Conservation (phyloP, 1,140 invertebrate species). For the Acromyrmex echinatior region DNA sequence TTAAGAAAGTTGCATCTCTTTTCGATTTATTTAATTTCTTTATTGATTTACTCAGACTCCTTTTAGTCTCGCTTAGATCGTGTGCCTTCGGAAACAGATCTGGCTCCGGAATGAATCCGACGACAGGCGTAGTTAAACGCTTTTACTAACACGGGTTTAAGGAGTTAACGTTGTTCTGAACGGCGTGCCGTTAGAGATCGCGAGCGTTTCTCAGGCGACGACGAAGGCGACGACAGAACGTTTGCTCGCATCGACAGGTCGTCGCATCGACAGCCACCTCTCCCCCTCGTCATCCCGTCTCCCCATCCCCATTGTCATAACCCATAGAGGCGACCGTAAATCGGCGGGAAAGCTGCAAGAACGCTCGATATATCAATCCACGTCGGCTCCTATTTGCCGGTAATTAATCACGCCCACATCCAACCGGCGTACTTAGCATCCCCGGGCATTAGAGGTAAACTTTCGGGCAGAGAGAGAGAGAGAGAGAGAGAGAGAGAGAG, state of each 20-base stretch:
- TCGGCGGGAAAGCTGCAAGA: constrained; percentile 81
- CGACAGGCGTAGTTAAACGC: constrained; percentile 30
- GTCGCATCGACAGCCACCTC: constrained; percentile 66
- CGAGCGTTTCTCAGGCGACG: constrained; percentile 23
- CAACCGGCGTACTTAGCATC: constrained; percentile 82
- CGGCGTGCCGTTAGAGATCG: constrained; percentile 32
- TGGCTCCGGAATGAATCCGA: background rate
- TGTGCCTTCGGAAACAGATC: background rate
- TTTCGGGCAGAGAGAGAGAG: constrained; percentile 55
- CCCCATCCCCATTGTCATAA: constrained; percentile 80
- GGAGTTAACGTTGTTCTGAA: constrained; percentile 23
- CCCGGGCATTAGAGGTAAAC: constrained; percentile 70
- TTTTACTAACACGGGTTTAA: constrained; percentile 37
- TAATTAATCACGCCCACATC: constrained; percentile 84
- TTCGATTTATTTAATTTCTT: background rate
- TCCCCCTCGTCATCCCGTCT: background rate
- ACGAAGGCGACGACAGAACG: constrained; percentile 36
- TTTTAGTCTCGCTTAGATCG: background rate
- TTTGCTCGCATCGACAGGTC: constrained; percentile 60
- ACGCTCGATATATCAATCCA: constrained; percentile 84
- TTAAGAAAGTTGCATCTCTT: background rate
- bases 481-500: background rate
- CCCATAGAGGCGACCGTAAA: constrained; percentile 83
- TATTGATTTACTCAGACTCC: background rate
- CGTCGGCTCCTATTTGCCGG: constrained; percentile 83